These are phyloP conservation scores for Thaleichthys pacificus DNA, from an alignment of 2,797 vertebrate genomes.

Conservation along the genomic window DNA sequence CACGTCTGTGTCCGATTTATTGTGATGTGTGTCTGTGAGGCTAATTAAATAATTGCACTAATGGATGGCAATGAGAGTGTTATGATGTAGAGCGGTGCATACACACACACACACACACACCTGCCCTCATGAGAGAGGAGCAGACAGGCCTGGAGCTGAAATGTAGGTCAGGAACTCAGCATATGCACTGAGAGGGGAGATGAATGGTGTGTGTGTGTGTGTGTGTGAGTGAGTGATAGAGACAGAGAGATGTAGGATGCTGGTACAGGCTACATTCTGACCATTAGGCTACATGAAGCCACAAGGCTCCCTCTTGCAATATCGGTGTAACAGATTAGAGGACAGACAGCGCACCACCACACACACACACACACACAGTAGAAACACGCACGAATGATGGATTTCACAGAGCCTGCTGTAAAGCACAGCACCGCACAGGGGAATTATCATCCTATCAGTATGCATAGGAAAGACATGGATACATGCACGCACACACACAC, in stretches of 20 bases:
- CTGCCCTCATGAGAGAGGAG: conserved; percentile 39
- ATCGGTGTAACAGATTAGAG: too few relatives aligned
- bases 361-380: not conserved
- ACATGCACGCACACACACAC: not conserved
- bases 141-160: conserved; percentile 57
- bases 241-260: not conserved
- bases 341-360: too few relatives aligned
- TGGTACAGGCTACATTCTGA: too few relatives aligned
- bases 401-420: not conserved
- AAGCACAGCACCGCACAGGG: not conserved
- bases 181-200: conserved; percentile 26
- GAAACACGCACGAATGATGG: not conserved
- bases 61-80: conserved; percentile 33
- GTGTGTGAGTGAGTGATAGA: not conserved
- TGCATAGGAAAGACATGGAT: not conserved
- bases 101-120: conserved; percentile 20
- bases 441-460: not conserved
- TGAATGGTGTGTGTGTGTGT: conserved; percentile 5
- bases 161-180: conserved; percentile 65
- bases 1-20: conserved; percentile 45
- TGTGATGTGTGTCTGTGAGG: conserved; percentile 36
- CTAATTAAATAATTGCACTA: conserved; percentile 60
- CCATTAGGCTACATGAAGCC: too few relatives aligned
- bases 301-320: too few relatives aligned
- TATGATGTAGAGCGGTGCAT: conserved; percentile 14